Percentiles rank a stretch among this genome's conserved stretches.
These are phyloP conservation scores for Chlamydotis undulata DNA, from an alignment of 2,113 vertebrate species.

Conservation along the genomic window DNA sequence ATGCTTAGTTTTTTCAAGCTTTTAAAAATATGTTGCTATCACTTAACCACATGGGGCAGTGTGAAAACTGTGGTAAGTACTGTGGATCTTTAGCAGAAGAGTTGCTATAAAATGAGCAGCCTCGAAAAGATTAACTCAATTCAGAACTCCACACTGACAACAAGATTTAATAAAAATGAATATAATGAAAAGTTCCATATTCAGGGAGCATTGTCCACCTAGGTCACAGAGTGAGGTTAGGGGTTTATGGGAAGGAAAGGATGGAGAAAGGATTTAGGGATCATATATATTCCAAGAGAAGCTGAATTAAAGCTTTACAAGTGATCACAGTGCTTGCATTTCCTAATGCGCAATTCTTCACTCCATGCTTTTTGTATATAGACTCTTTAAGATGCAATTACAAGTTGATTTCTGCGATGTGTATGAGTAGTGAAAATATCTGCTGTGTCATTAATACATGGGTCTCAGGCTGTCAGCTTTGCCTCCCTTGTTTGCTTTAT, in stretches of 20 bases:
- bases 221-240: not conserved
- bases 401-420: not conserved
- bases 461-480: not conserved
- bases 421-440: not conserved
- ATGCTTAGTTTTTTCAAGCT: not conserved
- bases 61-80: not conserved
- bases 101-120: not conserved
- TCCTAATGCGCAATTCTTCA: not conserved
- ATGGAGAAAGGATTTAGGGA: not conserved
- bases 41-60: fast-evolving
- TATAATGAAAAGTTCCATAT: not conserved
- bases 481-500: constrained; percentile 7
- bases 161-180: not conserved
- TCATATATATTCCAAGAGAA: not conserved
- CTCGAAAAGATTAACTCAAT: not conserved
- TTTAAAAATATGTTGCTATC: not conserved
- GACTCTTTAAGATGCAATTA: not conserved
- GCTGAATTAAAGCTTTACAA: not conserved
- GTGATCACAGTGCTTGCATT: not conserved
- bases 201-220: not conserved
- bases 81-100: not conserved
- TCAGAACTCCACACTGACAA: not conserved
- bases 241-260: not conserved
- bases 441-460: not conserved
- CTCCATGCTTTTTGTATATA: not conserved